These are phyloP conservation scores for Cryptotis parvus DNA, from an alignment of 2,113 vertebrate species.

Conservation along the genomic window DNA sequence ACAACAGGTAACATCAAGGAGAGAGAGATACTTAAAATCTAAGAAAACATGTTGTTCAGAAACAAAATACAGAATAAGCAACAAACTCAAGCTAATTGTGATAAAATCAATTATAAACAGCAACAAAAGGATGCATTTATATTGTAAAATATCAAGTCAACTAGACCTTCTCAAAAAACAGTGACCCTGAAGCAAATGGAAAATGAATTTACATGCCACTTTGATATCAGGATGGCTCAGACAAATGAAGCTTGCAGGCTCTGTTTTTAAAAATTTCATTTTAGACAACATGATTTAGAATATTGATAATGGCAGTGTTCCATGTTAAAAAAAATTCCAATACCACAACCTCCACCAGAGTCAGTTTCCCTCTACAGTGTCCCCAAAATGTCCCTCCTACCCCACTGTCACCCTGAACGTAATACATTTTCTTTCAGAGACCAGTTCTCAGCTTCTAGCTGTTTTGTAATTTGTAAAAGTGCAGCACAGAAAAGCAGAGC, in stretches of 20 bases:
- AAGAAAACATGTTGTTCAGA: conserved; percentile 58
- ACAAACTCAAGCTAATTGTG: conserved; percentile 72
- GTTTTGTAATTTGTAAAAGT: background rate
- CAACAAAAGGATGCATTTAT: conserved; percentile 74
- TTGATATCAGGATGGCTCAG: background rate
- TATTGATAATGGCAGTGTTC: too few species aligned
- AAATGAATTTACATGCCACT: conserved; percentile 76
- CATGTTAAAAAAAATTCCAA: too few species aligned
- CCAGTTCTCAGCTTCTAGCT: too few species aligned
- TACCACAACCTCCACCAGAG: too few species aligned
- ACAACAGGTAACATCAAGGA: conserved; percentile 19
- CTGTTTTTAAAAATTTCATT: too few species aligned
- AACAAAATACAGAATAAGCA: conserved; percentile 72
- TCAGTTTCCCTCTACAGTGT: too few species aligned
- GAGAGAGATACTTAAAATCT: conserved; percentile 68
- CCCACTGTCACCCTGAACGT: too few species aligned
- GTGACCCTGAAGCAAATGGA: conserved; percentile 70
- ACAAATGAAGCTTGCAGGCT: background rate
- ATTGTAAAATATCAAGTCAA: conserved; percentile 79
- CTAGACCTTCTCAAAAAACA: conserved; percentile 80
- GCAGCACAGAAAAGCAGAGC: background rate
- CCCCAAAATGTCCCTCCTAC: too few species aligned
- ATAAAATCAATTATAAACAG: conserved; percentile 77
- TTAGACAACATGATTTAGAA: too few species aligned
- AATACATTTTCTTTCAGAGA: too few species aligned